These are phyloP conservation scores for Cyaniris semiargus DNA, from an alignment of 2,888 invertebrate genomes.

Conservation along the genomic window DNA sequence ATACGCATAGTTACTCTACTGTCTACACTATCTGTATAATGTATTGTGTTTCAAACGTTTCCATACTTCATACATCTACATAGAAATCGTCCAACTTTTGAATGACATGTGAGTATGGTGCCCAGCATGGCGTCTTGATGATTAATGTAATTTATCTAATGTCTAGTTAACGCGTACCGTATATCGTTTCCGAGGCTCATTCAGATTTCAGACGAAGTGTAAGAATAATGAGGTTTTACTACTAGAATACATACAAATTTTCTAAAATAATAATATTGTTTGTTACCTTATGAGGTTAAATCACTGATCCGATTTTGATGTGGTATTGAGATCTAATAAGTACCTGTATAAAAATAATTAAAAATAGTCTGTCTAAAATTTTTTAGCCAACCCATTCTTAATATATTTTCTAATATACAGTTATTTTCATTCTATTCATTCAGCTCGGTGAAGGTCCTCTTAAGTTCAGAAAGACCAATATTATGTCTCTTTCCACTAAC, in stretches of 20 bases:
- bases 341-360: no score
- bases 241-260: not conserved
- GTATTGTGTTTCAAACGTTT: not conserved
- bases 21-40: not conserved
- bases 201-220: not conserved
- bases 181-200: not conserved
- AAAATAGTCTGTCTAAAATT: no score
- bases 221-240: not conserved
- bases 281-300: no score
- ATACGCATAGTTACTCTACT: not conserved
- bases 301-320: no score
- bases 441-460: no score
- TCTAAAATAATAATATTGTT: not conserved
- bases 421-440: no score
- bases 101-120: constrained; percentile 13
- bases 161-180: not conserved
- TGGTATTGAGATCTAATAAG: no score
- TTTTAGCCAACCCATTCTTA: no score
- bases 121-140: constrained; percentile 10
- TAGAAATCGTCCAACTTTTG: constrained; percentile 15
- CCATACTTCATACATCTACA: constrained; percentile 13
- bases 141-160: constrained; percentile 16
- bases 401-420: no score
- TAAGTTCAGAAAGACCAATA: no score
- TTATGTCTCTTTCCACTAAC: no score